phyloP scores from a whole-genome alignment of 2,797 vertebrate species.

The Phoebastria nigripes region DNA sequence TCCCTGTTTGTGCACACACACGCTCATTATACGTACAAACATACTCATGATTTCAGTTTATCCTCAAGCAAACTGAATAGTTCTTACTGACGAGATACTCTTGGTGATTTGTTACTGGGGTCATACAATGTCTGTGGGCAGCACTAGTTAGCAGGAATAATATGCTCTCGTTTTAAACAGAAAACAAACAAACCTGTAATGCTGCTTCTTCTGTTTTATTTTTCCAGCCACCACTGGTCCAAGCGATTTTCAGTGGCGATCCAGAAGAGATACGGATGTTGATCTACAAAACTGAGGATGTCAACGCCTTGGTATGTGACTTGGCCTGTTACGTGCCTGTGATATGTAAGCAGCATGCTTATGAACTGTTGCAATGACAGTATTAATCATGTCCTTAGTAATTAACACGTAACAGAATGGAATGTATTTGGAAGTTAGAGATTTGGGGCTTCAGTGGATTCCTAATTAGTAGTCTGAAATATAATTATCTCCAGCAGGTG shows the following conservation, averaged over 20 bases:
- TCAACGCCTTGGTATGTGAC: constrained; percentile 89
- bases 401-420: not conserved
- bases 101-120: not conserved
- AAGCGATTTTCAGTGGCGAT: constrained; percentile 96
- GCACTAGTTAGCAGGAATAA: not conserved
- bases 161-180: not conserved
- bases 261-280: constrained; percentile 94
- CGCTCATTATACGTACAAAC: not conserved
- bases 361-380: not conserved
- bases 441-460: not conserved
- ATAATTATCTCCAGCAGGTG: not conserved
- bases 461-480: not conserved
- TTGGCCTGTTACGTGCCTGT: not conserved
- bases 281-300: constrained; percentile 96
- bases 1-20: not conserved
- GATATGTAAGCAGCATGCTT: not conserved
- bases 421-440: not conserved
- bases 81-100: not conserved
- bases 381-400: not conserved
- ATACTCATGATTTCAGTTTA: not conserved
- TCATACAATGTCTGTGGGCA: not conserved
- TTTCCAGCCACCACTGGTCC: constrained; percentile 89
- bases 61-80: not conserved
- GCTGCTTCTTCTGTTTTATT: constrained; percentile 8
- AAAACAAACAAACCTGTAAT: not conserved